Evolutionary conservation across 2,113 vertebrate species (phyloP).

Genomic region (Chamaetylas fuelleborni): DNA sequence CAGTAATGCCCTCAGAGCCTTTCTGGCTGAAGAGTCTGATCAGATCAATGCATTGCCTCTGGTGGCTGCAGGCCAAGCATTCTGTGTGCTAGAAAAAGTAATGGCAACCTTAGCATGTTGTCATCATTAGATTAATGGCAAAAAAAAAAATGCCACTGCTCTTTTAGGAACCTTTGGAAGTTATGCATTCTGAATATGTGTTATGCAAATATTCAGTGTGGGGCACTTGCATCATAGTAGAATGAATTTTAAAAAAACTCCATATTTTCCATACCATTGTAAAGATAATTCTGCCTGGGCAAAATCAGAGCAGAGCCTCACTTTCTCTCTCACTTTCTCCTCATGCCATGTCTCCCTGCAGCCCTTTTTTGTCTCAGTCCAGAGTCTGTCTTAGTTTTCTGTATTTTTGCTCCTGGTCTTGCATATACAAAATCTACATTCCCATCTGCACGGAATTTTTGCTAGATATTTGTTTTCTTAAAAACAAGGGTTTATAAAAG

Average conservation of each 20-base stretch:
- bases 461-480: neutral
- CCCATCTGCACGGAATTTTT: neutral
- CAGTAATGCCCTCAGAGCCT: neutral
- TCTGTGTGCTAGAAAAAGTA: neutral
- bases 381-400: neutral
- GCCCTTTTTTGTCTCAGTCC: neutral
- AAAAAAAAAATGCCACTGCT: neutral
- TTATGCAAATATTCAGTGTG: neutral
- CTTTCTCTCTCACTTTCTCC: neutral
- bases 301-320: neutral
- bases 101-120: neutral
- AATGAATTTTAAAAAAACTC: neutral
- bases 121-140: neutral
- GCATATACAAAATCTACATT: neutral
- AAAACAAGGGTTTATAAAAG: neutral
- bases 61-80: neutral
- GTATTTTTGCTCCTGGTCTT: neutral
- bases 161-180: neutral
- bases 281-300: neutral
- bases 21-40: neutral
- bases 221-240: neutral
- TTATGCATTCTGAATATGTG: neutral
- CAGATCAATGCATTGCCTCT: neutral
- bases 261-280: neutral
- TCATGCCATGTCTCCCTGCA: neutral